These are phyloP conservation scores for Polyommatus iphigenia DNA, from an alignment of 2,888 invertebrate genomes.

Conservation along the genomic window DNA sequence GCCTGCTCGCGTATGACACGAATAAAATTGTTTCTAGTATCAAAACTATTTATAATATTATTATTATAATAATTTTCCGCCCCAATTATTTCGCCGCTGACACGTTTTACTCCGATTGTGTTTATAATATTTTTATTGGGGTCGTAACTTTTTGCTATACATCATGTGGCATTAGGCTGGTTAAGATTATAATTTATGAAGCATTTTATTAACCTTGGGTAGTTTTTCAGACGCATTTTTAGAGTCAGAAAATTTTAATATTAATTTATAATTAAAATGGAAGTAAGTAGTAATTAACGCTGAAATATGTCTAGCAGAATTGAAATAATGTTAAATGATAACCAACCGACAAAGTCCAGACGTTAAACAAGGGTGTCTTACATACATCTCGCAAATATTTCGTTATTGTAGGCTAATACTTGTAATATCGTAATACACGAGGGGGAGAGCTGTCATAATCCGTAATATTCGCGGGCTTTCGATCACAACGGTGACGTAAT, in stretches of 20 bases:
- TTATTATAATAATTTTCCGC: conserved; percentile 76
- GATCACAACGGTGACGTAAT: conserved; percentile 78
- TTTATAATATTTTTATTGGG: conserved; percentile 36
- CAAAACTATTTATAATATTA: conserved; percentile 79
- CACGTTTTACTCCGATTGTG: conserved; percentile 67
- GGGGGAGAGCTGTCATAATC: conserved; percentile 66
- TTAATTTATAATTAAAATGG: no score
- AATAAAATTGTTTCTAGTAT: conserved; percentile 70
- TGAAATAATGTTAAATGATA: neutral
- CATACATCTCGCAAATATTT: conserved; percentile 31
- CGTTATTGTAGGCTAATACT: conserved; percentile 34
- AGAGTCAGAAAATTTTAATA: neutral
- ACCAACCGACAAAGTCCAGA: neutral
- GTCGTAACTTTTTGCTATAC: conserved; percentile 25
- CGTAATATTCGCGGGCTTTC: conserved; percentile 72
- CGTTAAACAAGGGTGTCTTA: neutral
- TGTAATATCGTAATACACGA: conserved; percentile 50
- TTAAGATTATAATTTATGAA: conserved; percentile 13
- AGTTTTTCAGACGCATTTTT: neutral
- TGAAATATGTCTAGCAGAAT: neutral
- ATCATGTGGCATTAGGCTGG: conserved; percentile 11
- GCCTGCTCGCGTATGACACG: conserved; percentile 66
- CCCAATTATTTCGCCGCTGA: conserved; percentile 75
- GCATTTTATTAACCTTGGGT: neutral
- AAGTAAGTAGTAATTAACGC: neutral